Conservation (phyloP, 2,113 vertebrate genomes). For the Cynocephalus volans region DNA sequence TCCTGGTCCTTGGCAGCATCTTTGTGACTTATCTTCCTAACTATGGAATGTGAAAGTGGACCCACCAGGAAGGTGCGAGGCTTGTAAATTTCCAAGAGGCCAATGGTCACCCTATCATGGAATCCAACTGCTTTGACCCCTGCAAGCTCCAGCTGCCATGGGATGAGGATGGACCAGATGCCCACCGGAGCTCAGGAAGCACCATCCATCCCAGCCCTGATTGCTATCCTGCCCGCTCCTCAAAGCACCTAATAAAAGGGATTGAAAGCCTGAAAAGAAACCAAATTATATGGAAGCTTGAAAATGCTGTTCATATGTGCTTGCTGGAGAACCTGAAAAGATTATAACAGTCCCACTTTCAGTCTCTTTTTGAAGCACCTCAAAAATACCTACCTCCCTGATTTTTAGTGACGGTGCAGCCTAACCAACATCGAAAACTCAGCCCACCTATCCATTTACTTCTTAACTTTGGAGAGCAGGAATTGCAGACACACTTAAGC, state of each 20-base stretch:
- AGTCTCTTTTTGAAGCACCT: not conserved
- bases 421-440: not conserved
- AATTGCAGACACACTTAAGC: not conserved
- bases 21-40: slow-evolving; percentile 90
- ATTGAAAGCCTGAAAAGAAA: not conserved
- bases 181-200: not conserved
- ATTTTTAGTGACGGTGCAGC: not conserved
- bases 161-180: slow-evolving; percentile 72
- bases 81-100: slow-evolving; percentile 84
- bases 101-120: slow-evolving; percentile 84
- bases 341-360: not conserved
- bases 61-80: slow-evolving; percentile 88
- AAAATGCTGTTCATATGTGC: not conserved
- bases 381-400: not conserved
- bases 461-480: not conserved
- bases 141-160: slow-evolving; percentile 84
- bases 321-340: not conserved
- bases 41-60: slow-evolving; percentile 88
- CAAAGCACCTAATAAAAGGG: not conserved
- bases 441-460: not conserved
- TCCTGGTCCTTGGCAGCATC: slow-evolving; percentile 86
- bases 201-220: not conserved
- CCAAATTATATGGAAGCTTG: not conserved
- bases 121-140: slow-evolving; percentile 88
- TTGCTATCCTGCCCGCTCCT: not conserved